A percentile compares a stretch with the other conserved stretches of the same genome.
Conservation (phyloP, 2,113 vertebrate species). For the Gymnarchus niloticus region DNA sequence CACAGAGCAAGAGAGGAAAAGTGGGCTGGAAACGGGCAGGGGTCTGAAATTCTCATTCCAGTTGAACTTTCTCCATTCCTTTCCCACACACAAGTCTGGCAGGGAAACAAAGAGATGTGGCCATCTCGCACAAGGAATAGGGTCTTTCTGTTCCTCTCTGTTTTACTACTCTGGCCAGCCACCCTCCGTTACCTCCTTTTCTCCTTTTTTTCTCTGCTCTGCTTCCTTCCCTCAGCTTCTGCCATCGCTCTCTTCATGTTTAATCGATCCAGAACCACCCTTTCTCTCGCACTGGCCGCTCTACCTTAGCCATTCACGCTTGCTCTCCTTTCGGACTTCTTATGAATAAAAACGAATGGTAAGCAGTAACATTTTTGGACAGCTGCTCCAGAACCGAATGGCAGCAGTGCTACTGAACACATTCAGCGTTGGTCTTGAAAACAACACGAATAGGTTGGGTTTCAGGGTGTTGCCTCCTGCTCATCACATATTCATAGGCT, state of each 20-base stretch:
- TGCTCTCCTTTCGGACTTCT: not conserved
- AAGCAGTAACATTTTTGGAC: no score
- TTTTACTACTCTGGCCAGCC: not conserved
- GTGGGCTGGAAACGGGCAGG: not conserved
- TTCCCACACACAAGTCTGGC: not conserved
- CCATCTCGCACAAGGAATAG: not conserved
- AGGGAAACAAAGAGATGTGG: not conserved
- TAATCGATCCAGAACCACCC: no score
- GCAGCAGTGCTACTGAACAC: not conserved
- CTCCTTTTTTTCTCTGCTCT: not conserved
- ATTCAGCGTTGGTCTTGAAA: not conserved
- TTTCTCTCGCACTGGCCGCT: not conserved
- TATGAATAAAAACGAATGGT: not conserved
- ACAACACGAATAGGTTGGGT: not conserved
- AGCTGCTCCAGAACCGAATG: no score
- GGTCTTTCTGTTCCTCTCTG: not conserved
- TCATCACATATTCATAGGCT: not conserved
- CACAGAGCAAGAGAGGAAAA: not conserved
- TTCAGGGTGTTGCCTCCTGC: not conserved
- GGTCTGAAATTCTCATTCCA: not conserved
- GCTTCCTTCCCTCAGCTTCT: not conserved
- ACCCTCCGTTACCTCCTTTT: not conserved
- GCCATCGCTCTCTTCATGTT: no score
- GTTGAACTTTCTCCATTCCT: not conserved
- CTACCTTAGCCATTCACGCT: not conserved